Conservation (phyloP, 2,888 invertebrate species). For the Nudaria mundana region DNA sequence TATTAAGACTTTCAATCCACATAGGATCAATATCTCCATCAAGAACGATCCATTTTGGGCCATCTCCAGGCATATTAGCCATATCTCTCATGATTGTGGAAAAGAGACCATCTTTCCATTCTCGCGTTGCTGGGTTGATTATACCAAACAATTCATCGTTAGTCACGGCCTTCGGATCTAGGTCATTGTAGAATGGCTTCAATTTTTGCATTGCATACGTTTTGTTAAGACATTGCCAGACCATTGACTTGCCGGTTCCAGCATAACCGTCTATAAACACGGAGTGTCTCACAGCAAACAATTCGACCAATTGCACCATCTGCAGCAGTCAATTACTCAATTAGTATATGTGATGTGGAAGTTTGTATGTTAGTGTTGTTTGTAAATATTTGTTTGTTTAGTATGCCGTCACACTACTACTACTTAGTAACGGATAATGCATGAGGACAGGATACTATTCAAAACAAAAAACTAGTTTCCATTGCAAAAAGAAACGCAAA, state of each 20-base stretch:
- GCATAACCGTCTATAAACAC: slow-evolving; percentile 93
- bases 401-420: too few relatives aligned
- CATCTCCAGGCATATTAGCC: slow-evolving; percentile 92
- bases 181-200: slow-evolving; percentile 92
- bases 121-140: slow-evolving; percentile 95
- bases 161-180: slow-evolving; percentile 98
- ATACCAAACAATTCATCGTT: slow-evolving; percentile 97
- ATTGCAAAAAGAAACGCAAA: too few relatives aligned
- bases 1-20: slow-evolving; percentile 99
- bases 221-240: slow-evolving; percentile 94
- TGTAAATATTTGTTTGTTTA: too few relatives aligned
- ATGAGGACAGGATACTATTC: too few relatives aligned
- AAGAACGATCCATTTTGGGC: slow-evolving; percentile 96
- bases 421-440: too few relatives aligned
- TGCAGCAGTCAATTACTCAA: too few relatives aligned
- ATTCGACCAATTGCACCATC: slow-evolving; percentile 95
- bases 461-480: too few relatives aligned
- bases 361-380: too few relatives aligned
- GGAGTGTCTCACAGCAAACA: slow-evolving; percentile 96
- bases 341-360: too few relatives aligned
- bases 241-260: slow-evolving; percentile 95
- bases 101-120: slow-evolving; percentile 96
- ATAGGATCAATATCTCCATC: slow-evolving; percentile 99
- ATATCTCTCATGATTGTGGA: slow-evolving; percentile 96
- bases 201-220: slow-evolving; percentile 91